A percentile compares a stretch with the other conserved stretches of the same genome.
phyloP scores from a whole-genome alignment of 2,888 invertebrate species.

The Dryomyza anilis region DNA sequence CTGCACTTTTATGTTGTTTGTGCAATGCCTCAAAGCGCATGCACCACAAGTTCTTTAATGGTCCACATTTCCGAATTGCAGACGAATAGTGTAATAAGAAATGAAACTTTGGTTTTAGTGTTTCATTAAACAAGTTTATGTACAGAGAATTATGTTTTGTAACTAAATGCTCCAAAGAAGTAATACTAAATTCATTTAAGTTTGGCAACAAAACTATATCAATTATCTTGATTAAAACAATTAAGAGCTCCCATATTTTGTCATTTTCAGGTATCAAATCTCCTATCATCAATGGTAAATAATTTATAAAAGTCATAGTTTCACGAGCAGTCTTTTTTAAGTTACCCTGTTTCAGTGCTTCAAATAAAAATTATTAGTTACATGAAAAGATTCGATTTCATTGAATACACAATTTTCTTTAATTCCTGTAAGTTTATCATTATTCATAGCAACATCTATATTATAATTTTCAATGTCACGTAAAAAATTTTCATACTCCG shows the following conservation, averaged over 20 bases:
- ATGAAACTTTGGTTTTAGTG: conserved; percentile 29
- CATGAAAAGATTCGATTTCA: conserved; percentile 7
- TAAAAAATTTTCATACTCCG: conserved; percentile 2
- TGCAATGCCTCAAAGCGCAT: conserved; percentile 26
- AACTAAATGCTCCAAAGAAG: conserved; percentile 22
- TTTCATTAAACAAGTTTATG: conserved; percentile 24
- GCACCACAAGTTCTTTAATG: conserved; percentile 27
- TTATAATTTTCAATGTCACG: conserved; percentile 8
- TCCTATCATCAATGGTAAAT: conserved; percentile 28
- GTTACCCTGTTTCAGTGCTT: conserved; percentile 20
- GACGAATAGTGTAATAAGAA: conserved; percentile 27
- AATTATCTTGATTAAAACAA: conserved; percentile 22
- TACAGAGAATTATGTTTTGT: conserved; percentile 23
- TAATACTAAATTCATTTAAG: conserved; percentile 11
- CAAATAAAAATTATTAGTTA: conserved; percentile 16
- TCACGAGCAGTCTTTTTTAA: conserved; percentile 31
- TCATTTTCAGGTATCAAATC: conserved; percentile 26
- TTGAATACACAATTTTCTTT: conserved; percentile 14
- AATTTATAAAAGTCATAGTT: conserved; percentile 27
- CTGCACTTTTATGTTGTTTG: conserved; percentile 25
- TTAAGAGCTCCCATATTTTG: conserved; percentile 22
- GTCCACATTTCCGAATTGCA: conserved; percentile 22
- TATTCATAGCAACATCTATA: background rate
- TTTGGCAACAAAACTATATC: conserved; percentile 20
- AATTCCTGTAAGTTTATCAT: conserved; percentile 16